Percentiles rank a stretch among this genome's conserved stretches.
These are phyloP conservation scores for Drosophila quinaria DNA, from an alignment of 2,888 invertebrate genomes.

Conservation along the genomic window DNA sequence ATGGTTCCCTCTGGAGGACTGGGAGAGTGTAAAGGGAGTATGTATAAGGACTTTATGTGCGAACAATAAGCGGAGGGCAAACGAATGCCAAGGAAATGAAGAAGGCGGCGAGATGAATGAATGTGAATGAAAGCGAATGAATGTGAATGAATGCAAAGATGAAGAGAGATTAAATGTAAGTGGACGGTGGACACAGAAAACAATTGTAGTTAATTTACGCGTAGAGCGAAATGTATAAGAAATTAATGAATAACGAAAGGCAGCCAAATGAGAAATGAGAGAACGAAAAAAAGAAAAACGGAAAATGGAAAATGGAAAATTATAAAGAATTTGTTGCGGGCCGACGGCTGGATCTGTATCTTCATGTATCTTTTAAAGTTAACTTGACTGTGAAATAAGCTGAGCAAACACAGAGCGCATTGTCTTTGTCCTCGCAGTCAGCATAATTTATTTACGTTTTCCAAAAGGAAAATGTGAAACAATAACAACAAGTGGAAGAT, in stretches of 20 bases:
- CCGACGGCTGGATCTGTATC: slow-evolving; percentile 34
- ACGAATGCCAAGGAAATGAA: slow-evolving; percentile 68
- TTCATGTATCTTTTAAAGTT: slow-evolving; percentile 70
- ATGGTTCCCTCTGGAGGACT: slow-evolving; percentile 26
- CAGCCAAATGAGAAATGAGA: slow-evolving; percentile 12
- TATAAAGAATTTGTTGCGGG: slow-evolving; percentile 16
- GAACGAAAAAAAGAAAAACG: not conserved
- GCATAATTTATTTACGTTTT: slow-evolving; percentile 79
- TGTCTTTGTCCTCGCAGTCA: slow-evolving; percentile 71
- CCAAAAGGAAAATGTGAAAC: slow-evolving; percentile 24
- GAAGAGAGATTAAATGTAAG: slow-evolving; percentile 72
- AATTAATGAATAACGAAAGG: slow-evolving; percentile 70
- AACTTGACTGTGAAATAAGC: slow-evolving; percentile 80
- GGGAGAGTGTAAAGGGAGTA: not conserved
- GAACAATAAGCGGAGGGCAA: slow-evolving; percentile 53
- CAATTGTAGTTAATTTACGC: slow-evolving; percentile 80
- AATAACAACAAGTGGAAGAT: slow-evolving; percentile 14
- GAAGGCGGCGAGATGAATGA: slow-evolving; percentile 49
- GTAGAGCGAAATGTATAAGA: slow-evolving; percentile 70
- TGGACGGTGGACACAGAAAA: slow-evolving; percentile 69
- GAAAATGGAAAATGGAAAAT: slow-evolving; percentile 24
- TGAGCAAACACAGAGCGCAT: slow-evolving; percentile 70
- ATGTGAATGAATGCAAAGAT: slow-evolving; percentile 67
- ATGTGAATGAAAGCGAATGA: slow-evolving; percentile 39
- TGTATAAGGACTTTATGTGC: slow-evolving; percentile 13